Conservation (phyloP, 2,888 invertebrate genomes). For the Macrosiphum euphorbiae region DNA sequence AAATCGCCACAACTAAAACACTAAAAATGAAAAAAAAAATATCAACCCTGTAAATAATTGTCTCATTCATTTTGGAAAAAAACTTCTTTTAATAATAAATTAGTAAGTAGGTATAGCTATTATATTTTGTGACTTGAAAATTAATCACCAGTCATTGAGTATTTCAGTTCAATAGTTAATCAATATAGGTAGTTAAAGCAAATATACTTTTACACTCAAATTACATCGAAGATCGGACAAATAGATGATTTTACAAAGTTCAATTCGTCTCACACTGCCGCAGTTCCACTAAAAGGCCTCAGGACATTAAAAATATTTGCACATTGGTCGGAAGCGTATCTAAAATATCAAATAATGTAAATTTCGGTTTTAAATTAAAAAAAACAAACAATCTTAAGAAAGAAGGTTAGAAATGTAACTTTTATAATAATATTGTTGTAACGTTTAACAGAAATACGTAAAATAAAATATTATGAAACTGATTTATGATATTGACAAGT, state of each 20-base stretch:
- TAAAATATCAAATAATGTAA: too few relatives aligned
- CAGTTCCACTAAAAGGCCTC: too few relatives aligned
- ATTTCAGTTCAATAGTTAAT: too few relatives aligned
- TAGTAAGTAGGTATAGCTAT: neutral
- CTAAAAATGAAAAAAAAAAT: neutral
- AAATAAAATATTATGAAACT: neutral
- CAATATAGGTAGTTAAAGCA: neutral
- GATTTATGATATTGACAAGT: neutral
- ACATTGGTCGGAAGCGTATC: too few relatives aligned
- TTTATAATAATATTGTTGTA: neutral
- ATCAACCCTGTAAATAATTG: neutral
- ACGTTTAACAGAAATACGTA: neutral
- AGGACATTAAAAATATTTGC: too few relatives aligned
- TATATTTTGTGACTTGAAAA: neutral
- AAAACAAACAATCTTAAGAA: too few relatives aligned
- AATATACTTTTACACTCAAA: neutral
- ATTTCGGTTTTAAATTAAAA: too few relatives aligned
- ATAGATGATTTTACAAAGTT: neutral
- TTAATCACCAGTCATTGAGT: neutral
- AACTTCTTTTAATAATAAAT: neutral
- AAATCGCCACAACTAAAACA: neutral
- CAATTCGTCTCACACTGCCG: too few relatives aligned
- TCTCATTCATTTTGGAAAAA: neutral
- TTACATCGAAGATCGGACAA: neutral
- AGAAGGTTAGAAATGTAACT: neutral